Percentiles rank a stretch among this genome's conserved stretches.
phyloP scores from a whole-genome alignment of 2,797 vertebrate genomes.

The Muscicapa comitata region DNA sequence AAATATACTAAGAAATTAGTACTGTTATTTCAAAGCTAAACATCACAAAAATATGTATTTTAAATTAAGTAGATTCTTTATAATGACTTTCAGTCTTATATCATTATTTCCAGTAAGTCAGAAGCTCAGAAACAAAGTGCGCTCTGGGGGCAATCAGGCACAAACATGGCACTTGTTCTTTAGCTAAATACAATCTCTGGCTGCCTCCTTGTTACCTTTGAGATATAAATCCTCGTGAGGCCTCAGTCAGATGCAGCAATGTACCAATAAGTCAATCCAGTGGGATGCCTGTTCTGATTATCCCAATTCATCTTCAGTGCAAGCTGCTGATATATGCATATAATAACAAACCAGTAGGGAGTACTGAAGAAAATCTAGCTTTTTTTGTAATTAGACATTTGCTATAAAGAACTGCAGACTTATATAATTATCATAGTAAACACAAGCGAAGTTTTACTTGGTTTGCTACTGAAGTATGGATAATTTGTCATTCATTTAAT shows the following conservation, averaged over 20 bases:
- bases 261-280: not conserved
- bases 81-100: not conserved
- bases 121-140: not conserved
- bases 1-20: conserved; percentile 1
- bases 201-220: not conserved
- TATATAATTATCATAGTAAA: not conserved
- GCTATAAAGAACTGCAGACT: not conserved
- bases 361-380: not conserved
- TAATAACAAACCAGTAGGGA: conserved; percentile 9
- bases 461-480: not conserved
- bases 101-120: not conserved
- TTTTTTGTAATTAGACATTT: conserved; percentile 31
- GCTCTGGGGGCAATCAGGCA: not conserved
- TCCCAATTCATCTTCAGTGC: not conserved
- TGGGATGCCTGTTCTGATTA: not conserved
- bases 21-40: conserved; percentile 17
- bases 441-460: not conserved
- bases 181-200: not conserved
- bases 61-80: not conserved
- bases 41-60: not conserved
- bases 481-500: not conserved
- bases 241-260: not conserved
- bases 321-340: not conserved
- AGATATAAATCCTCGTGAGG: not conserved
- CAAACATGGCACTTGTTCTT: not conserved